A percentile compares a stretch with the other conserved stretches of the same genome.
These are phyloP conservation scores for Trachymyrmex septentrionalis DNA, from an alignment of 1,140 invertebrate species.

Conservation along the genomic window DNA sequence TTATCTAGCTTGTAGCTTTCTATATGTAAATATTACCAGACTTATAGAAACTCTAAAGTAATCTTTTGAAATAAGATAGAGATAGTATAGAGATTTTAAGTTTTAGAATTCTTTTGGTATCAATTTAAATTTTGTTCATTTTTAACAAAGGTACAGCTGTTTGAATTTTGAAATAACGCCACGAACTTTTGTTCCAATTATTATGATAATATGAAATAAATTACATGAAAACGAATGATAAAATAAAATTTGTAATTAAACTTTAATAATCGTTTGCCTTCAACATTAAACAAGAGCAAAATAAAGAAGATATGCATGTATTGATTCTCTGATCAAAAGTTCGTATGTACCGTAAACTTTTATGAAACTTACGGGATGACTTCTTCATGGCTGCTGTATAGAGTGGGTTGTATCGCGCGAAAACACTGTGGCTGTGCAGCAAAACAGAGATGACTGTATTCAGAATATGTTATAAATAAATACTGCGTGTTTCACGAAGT, in stretches of 20 bases:
- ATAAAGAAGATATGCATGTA: not conserved
- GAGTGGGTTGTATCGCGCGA: constrained; percentile 19
- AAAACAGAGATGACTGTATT: constrained; percentile 52
- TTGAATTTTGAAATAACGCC: no score
- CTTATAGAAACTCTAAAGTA: no score
- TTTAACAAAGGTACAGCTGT: no score
- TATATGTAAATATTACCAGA: no score
- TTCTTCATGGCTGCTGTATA: constrained; percentile 57
- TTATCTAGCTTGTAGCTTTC: no score
- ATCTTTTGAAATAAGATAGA: no score
- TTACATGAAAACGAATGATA: not conserved
- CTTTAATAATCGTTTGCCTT: constrained; percentile 1
- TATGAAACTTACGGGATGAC: constrained; percentile 64
- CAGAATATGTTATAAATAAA: constrained; percentile 65
- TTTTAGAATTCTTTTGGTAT: no score
- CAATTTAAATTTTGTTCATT: no score
- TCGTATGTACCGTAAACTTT: constrained; percentile 61
- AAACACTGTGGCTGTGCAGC: constrained; percentile 33
- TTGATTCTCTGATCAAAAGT: constrained; percentile 54
- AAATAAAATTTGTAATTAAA: constrained; percentile 20
- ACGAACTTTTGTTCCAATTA: no score
- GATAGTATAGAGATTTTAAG: no score
- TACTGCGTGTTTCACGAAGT: constrained; percentile 35
- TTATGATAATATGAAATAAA: not conserved
- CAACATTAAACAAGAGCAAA: constrained; percentile 6